Evolutionary conservation across 2,113 vertebrate species (phyloP), one percentile per base, ranked within the genome.

Genomic region (Burhinus oedicnemus): DNA sequence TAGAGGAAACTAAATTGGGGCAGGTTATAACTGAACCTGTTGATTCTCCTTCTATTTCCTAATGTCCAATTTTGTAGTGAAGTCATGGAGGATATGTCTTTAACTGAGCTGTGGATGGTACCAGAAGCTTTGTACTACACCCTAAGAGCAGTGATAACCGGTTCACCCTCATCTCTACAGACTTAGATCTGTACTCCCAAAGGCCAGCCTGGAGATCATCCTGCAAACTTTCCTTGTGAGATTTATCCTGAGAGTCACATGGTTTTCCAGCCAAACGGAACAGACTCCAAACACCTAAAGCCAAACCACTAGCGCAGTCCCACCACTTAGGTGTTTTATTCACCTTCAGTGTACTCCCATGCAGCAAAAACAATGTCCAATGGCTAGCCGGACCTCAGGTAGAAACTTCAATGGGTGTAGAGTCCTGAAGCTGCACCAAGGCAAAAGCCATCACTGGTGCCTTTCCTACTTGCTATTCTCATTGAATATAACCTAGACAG

Each of bases 341-440:
- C 38, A 51, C 45, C 29, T 51, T 29, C n/a, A 19, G 0, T 15
- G 7, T 40, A 15, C 16, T 62, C 16, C 25, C 26, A 4, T 2
- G 17, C 17, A 60, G 58, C 45, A 42, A 52, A 40, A 83, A 40
- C 11, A 11, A 5, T 5, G 11, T 12, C 32, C 11, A 0, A 3
- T 4, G 7, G 19, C 45, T 10, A 17, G 5, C 70, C 65, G 74
- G 36, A 58, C n/a, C 49, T 62, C 7, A n/a, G 18, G 20, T 6
- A 38, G 44, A 51, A 55, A 27, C 32, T 54, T 40, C 5, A 36
- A 17, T 0, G 9, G 15, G 3, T 55, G 26, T 12, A 40, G 38
- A 90, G 55, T 26, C 23, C 51, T 88, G 38, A 58, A 72, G 32
- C 12, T 83, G 23, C 54, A 68, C 14, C 42, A 45, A 75, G 40